A percentile compares a stretch with the other conserved stretches of the same genome.
These are phyloP conservation scores for Halcyon smyrnensis DNA, from an alignment of 2,797 vertebrate genomes.

Conservation along the genomic window DNA sequence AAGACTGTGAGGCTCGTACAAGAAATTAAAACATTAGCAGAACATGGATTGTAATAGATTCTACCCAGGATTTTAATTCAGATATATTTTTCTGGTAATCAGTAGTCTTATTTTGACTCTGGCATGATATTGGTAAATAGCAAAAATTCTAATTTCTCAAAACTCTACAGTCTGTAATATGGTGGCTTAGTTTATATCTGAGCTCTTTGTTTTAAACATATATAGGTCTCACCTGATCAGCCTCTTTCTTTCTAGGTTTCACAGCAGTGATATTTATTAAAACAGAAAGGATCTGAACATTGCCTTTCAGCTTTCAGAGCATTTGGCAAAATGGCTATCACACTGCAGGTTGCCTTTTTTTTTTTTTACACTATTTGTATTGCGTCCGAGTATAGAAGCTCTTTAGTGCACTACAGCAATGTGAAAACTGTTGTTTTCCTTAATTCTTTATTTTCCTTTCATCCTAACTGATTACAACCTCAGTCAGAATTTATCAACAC, in stretches of 20 bases:
- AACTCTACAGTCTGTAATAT: background rate
- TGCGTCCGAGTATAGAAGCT: background rate
- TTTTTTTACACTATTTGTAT: slow-evolving; percentile 13
- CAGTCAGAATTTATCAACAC: slow-evolving; percentile 61
- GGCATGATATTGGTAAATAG: background rate
- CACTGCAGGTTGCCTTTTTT: slow-evolving; percentile 4
- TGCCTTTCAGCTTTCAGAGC: slow-evolving; percentile 1
- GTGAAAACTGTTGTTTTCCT: slow-evolving; percentile 40
- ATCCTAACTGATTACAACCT: slow-evolving; percentile 44
- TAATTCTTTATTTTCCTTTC: slow-evolving; percentile 52
- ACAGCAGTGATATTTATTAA: background rate
- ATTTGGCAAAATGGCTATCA: background rate
- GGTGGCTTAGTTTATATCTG: background rate
- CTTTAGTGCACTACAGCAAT: background rate
- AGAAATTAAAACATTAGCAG: background rate
- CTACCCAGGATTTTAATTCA: background rate
- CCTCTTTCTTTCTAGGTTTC: background rate
- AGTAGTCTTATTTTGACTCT: background rate
- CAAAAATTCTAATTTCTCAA: background rate
- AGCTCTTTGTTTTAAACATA: background rate
- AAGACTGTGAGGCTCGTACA: background rate
- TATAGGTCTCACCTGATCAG: background rate
- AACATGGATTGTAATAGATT: background rate
- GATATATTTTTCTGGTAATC: background rate
- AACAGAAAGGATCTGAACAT: background rate